Evolutionary conservation across 2,888 invertebrate genomes (phyloP).

Genomic region (Heliconius erato): DNA sequence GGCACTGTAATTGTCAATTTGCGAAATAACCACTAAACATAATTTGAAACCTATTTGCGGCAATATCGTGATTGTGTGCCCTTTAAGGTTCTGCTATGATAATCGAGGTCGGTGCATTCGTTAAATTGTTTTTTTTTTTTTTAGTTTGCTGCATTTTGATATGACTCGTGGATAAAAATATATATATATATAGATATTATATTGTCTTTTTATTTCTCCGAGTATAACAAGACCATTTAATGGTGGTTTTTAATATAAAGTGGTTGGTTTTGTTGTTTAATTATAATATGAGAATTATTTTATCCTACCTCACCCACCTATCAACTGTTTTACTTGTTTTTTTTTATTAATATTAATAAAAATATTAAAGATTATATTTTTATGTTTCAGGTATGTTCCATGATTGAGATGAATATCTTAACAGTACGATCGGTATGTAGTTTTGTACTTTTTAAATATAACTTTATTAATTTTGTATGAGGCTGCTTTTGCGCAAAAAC

Average conservation of each 20-base stretch:
- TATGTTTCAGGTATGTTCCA: conserved; percentile 32
- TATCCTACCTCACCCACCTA: no score
- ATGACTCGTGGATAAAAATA: conserved; percentile 40
- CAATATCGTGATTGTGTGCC: conserved; percentile 55
- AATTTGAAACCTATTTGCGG: conserved; percentile 56
- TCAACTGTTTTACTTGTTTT: no score
- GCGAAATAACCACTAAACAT: conserved; percentile 54
- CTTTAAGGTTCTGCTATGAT: conserved; percentile 51
- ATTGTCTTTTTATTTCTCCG: not conserved
- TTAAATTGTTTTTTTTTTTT: conserved; percentile 51
- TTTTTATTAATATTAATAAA: not conserved
- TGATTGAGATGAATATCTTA: not conserved
- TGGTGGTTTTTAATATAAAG: not conserved
- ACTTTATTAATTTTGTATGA: not conserved
- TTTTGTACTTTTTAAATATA: not conserved
- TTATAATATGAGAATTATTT: no score
- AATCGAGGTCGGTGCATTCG: conserved; percentile 46
- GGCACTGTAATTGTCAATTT: conserved; percentile 52
- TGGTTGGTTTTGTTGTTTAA: no score
- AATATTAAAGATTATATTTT: conserved; percentile 22
- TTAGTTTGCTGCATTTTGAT: conserved; percentile 44
- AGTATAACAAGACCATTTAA: not conserved
- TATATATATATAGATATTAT: not conserved
- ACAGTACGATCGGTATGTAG: not conserved
- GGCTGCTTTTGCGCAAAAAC: not conserved